Evolutionary conservation across 1,140 invertebrate species (phyloP), one percentile per base, ranked within the genome.

Genomic region (Cylas formicarius): DNA sequence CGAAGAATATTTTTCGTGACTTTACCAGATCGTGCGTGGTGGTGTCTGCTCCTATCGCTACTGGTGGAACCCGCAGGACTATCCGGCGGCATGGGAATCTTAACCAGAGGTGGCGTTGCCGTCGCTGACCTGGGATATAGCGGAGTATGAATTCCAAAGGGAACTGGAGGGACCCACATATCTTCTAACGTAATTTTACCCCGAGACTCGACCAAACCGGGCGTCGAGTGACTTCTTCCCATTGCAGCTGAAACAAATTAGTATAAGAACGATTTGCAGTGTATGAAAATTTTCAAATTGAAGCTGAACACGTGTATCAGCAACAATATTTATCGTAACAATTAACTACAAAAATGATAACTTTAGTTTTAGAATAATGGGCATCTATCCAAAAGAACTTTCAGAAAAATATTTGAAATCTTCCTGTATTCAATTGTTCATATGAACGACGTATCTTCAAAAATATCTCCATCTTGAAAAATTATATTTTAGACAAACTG

Each of bases 171-270:
- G 38, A 85, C 68, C 79, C 81, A 82, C 89, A 92, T 92, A 32
- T 92, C 83, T 68, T 94, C 89, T 38, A 96, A 69, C 9, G 90
- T 81, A 35, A 91, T 76, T 56, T 88, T 82, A 22, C 90, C 91
- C 44, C 78, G 76, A 7, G 90, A 92, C 68, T 97, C 93, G 33
- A 97, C 84, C 37, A 97, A 71, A 9, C 92, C 93, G 13, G 94
- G 93, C 20, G 93, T 94, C 48, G 92, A 96, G 64, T 89, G 86
- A 67, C 91, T 92, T 51, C 93, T 78, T 55, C 90, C 86, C 81
- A 95, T 86, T 44, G 89, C 86, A 67, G 86, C 90, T 95, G 73
- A 47, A 74, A 76, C 16, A 32, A 48, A 31, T 18, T 4, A 26
- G 10, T 19, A 6, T 6, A 8, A 35, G 6, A 16, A n/a, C n/a